phyloP scores from a whole-genome alignment of 2,888 invertebrate genomes.

The Sympetrum striolatum region DNA sequence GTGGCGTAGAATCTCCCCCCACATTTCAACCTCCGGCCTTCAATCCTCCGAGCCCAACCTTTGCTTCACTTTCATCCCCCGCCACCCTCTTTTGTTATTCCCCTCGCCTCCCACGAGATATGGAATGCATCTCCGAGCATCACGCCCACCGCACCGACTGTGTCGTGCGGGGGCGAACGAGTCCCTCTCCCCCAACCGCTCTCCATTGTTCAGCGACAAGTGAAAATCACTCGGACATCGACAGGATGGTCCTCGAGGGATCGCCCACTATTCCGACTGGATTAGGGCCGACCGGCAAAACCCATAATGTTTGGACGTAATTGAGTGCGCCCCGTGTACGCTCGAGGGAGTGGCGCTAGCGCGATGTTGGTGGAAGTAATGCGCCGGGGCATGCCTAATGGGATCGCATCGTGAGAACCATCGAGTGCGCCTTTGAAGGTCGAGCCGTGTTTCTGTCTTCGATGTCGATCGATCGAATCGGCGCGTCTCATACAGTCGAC shows the following conservation, averaged over 20 bases:
- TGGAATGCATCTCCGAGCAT: neutral
- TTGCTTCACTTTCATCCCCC: neutral
- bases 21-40: too few species aligned
- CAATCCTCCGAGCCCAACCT: neutral
- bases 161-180: neutral
- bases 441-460: too few species aligned
- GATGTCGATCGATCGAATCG: too few species aligned
- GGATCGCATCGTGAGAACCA: neutral
- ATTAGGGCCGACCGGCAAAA: neutral
- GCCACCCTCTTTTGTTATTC: too few species aligned
- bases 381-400: neutral
- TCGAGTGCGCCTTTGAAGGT: too few species aligned
- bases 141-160: neutral
- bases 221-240: neutral
- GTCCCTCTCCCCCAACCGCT: neutral
- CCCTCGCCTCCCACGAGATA: neutral
- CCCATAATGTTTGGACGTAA: neutral
- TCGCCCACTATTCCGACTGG: neutral
- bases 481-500: too few species aligned
- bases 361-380: neutral
- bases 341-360: neutral
- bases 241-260: neutral
- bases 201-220: neutral
- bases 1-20: too few species aligned
- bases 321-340: neutral